Percentiles rank a stretch among this genome's conserved stretches.
Conservation (phyloP, 92 coral and sea anemone species). For the Nematostella vectensis region DNA sequence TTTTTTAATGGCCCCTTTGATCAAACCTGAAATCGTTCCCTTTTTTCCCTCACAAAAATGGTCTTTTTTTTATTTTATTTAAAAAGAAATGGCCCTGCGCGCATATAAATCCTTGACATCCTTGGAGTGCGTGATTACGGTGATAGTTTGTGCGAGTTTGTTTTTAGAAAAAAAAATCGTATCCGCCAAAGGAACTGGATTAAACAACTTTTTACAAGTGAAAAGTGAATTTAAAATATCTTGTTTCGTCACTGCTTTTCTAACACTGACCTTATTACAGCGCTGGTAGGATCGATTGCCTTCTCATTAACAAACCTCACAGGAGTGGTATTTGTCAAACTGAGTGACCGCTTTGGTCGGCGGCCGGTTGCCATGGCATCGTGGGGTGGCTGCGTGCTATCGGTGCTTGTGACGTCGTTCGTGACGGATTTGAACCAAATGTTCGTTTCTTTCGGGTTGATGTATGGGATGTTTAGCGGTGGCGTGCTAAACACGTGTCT, state of each 20-base stretch:
- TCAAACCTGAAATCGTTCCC: no score
- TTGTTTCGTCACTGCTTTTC: no score
- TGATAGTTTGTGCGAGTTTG: no score
- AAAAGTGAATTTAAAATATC: no score
- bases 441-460: conserved; percentile 1
- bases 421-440: neutral
- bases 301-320: neutral
- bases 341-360: neutral
- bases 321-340: neutral
- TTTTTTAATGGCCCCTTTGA: neutral
- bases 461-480: neutral
- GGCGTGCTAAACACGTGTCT: neutral
- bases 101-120: no score
- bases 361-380: neutral
- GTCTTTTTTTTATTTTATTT: no score
- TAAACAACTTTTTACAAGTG: no score
- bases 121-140: no score
- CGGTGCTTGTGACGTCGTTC: neutral
- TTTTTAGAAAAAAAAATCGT: no score
- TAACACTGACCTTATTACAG: neutral
- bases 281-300: neutral
- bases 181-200: no score
- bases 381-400: neutral
- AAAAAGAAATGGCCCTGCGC: no score
- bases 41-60: no score